phyloP scores from a whole-genome alignment of 2,113 vertebrate species.

The Meleagris gallopavo region DNA sequence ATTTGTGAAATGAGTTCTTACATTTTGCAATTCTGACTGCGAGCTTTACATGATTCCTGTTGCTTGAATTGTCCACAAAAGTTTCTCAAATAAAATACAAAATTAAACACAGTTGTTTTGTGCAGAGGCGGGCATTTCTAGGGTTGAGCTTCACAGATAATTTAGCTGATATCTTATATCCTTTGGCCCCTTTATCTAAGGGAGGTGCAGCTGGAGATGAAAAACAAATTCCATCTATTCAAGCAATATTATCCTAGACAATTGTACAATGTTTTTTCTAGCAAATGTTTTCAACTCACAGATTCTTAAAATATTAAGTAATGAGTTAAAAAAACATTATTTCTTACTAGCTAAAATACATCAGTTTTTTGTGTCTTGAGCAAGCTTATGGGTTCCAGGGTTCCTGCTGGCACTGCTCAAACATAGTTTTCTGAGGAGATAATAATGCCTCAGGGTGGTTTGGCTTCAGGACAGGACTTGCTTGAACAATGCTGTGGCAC shows the following conservation, averaged over 20 bases:
- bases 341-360: accelerated
- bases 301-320: background rate
- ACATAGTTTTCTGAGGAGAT: background rate
- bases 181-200: background rate
- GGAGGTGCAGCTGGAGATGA: background rate
- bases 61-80: background rate
- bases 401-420: background rate
- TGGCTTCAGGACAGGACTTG: background rate
- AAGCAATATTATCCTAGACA: background rate
- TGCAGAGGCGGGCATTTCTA: background rate
- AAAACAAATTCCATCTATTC: background rate
- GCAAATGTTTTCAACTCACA: background rate
- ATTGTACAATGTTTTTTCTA: background rate
- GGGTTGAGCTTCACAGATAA: background rate
- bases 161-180: background rate
- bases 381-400: background rate
- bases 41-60: background rate
- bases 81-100: background rate
- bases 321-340: background rate
- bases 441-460: background rate
- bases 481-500: background rate
- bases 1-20: background rate
- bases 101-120: background rate
- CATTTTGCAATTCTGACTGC: background rate
- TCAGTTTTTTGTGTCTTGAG: background rate